Percentiles rank a stretch among this genome's conserved stretches.
Conservation (phyloP, 2,797 vertebrate genomes). For the Fundulus diaphanus region DNA sequence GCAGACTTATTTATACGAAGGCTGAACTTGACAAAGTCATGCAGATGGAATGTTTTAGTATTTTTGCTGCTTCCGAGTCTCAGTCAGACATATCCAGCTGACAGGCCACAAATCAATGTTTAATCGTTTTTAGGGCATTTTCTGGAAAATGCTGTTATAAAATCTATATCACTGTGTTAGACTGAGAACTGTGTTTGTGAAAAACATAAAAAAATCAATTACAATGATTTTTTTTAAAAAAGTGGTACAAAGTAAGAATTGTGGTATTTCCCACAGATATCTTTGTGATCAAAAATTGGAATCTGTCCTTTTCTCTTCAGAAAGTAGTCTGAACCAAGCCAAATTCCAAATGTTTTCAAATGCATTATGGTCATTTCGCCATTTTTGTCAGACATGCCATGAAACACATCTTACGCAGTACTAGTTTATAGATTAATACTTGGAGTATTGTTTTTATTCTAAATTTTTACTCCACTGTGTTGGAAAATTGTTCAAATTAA, state of each 20-base stretch:
- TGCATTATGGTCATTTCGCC: background rate
- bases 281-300: conserved; percentile 34
- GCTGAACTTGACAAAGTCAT: conserved; percentile 74
- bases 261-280: conserved; percentile 3
- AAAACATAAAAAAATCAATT: conserved; percentile 14
- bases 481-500: background rate
- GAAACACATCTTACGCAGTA: background rate
- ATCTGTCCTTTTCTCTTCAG: conserved; percentile 13
- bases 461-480: background rate
- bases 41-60: conserved; percentile 73
- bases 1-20: conserved; percentile 69
- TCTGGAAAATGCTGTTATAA: conserved; percentile 28
- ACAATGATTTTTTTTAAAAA: background rate
- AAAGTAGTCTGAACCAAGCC: background rate
- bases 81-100: conserved; percentile 39
- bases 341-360: conserved; percentile 7
- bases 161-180: conserved; percentile 18
- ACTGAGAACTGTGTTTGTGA: conserved; percentile 22
- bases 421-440: background rate
- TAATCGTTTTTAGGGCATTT: conserved; percentile 38
- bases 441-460: background rate
- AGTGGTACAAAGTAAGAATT: conserved; percentile 5
- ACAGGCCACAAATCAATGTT: conserved; percentile 42
- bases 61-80: conserved; percentile 46
- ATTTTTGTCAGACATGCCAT: background rate